Evolutionary conservation across 2,888 invertebrate species (phyloP), one percentile per base, ranked within the genome.

Genomic region (Brachyopa scutellaris): DNA sequence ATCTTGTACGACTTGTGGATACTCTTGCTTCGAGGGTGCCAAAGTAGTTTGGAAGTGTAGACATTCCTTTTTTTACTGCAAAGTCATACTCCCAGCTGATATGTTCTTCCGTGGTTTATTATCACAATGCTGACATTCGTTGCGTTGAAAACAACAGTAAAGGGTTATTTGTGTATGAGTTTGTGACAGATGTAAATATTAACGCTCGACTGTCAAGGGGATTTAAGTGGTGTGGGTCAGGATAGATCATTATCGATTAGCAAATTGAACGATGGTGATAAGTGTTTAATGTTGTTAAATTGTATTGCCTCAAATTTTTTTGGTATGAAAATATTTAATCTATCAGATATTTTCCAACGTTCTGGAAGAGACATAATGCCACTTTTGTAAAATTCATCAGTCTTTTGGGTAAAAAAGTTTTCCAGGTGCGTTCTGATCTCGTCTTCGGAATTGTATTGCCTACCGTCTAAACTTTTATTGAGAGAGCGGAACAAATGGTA

Each of bases 91-190:
- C 13, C 0, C 2, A 33, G 40, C n/a, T 72, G 66, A 8, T 61
- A 36, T 67, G 49, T 82, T 36, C 69, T 77, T 76, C 76, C 77
- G 76, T 38, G 59, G 76, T 76, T 80, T 69, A 76, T 69, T 80
- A 70, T 76, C 53, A 45, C 62, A 7, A 36, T 19, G 11, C 26
- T 64, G 62, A 62, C 69, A 80, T 61, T 59, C 51, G 62, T 51
- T 47, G 51, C 51, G 62, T 31, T n/a, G 51, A 76, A 55, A 42
- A 80, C 36, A 19, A 62, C 49, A 51, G 15, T 9, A 38, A 23
- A n/a, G 47, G 47, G 59, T 13, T 38, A 59, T 38, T 29, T 64
- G 13, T 33, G 42, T 15, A 8, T 11, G 2, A 11, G 29, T 45
- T 36, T 33, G 53, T 21, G 49, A 51, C 51, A 40, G 42, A 67